phyloP scores from a whole-genome alignment of 2,113 vertebrate genomes.

The Apistogramma diplotaenia region DNA sequence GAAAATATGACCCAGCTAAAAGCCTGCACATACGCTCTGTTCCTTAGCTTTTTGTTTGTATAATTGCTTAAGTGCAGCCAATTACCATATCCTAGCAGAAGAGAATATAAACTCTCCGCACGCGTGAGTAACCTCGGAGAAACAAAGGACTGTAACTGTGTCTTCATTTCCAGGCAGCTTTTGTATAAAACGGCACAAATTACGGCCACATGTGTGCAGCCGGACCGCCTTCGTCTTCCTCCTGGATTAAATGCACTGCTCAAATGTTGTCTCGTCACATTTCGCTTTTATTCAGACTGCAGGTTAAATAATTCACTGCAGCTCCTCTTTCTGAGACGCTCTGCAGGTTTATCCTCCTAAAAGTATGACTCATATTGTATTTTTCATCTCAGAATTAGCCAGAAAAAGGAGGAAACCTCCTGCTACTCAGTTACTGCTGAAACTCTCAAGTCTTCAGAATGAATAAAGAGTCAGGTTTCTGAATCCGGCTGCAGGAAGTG shows the following conservation, averaged over 20 bases:
- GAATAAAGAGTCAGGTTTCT: background rate
- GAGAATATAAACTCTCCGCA: background rate
- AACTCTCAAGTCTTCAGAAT: background rate
- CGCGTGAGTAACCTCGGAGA: background rate
- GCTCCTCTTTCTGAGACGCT: background rate
- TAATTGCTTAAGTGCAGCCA: constrained; percentile 53
- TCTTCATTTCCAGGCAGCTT: background rate
- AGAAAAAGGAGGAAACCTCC: background rate
- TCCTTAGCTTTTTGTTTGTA: constrained; percentile 35
- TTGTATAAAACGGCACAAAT: constrained; percentile 21
- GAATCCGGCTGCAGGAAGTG: background rate
- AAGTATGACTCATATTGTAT: background rate
- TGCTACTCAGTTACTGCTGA: background rate
- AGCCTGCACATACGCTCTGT: background rate
- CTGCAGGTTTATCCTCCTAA: background rate
- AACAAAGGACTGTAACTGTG: background rate
- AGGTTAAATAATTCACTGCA: background rate
- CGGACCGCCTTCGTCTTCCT: background rate
- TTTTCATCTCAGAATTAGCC: background rate
- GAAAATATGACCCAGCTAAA: constrained; percentile 48
- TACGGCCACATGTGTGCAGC: background rate
- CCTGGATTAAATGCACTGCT: background rate
- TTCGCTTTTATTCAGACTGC: background rate
- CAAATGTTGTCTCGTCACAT: background rate
- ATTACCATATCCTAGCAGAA: constrained; percentile 26